Conservation (phyloP, 2,797 vertebrate species). For the Galaxias olidus region DNA sequence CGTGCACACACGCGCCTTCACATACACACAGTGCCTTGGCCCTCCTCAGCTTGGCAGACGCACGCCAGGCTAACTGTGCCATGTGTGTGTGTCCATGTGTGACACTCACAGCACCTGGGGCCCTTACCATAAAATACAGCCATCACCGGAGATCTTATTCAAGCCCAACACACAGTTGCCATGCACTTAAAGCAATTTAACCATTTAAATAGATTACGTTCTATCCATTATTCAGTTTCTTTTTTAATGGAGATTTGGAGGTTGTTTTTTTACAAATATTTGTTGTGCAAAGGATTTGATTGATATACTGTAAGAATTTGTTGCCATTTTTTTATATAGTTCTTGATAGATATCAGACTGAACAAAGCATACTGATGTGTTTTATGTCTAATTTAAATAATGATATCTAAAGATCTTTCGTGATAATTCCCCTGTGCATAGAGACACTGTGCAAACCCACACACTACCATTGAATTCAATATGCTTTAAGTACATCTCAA, state of each 20-base stretch:
- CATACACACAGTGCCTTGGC: conserved; percentile 47
- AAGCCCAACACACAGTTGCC: conserved; percentile 39
- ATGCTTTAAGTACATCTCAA: too few species aligned
- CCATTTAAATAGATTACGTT: background rate
- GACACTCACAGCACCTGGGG: conserved; percentile 70
- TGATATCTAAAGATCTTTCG: too few species aligned
- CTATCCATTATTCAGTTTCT: background rate
- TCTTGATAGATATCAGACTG: too few species aligned
- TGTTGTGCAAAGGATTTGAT: background rate
- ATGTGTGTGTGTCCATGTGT: conserved; percentile 68
- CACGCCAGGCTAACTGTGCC: conserved; percentile 57
- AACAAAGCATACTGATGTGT: too few species aligned
- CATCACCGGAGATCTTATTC: conserved; percentile 66
- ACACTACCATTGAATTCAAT: too few species aligned
- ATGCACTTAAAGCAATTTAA: background rate
- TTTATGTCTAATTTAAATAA: too few species aligned
- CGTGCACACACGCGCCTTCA: background rate
- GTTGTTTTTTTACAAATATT: background rate
- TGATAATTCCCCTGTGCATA: too few species aligned
- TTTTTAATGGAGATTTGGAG: background rate
- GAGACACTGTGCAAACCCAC: too few species aligned
- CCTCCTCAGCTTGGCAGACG: conserved; percentile 29
- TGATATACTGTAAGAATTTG: too few species aligned
- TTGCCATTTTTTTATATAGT: too few species aligned
- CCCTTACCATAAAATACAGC: conserved; percentile 66